Conservation (phyloP, 2,797 vertebrate species). For the Pagetopsis macropterus region DNA sequence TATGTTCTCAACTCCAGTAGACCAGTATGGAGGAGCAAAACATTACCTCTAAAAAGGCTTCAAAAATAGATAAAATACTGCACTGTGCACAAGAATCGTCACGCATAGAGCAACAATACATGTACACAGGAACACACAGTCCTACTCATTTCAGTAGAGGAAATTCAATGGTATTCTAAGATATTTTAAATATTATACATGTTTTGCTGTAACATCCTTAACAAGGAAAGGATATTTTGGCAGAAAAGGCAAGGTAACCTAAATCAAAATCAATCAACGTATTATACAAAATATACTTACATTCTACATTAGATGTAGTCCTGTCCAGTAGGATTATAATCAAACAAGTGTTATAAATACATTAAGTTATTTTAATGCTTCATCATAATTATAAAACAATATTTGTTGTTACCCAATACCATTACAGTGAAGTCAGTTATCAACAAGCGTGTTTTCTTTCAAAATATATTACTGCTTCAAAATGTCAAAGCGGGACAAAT, state of each 20-base stretch:
- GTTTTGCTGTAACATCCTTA: conserved; percentile 2
- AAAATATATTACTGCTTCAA: conserved; percentile 30
- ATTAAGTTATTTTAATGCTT: not conserved
- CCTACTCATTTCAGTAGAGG: not conserved
- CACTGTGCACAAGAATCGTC: not conserved
- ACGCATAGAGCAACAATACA: not conserved
- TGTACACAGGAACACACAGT: not conserved
- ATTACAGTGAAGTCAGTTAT: not conserved
- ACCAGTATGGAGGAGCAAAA: not conserved
- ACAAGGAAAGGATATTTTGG: conserved; percentile 6
- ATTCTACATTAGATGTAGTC: too few relatives aligned
- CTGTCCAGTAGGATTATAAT: too few relatives aligned
- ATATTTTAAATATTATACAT: not conserved
- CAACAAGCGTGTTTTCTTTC: not conserved
- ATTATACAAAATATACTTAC: not conserved
- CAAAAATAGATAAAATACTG: conserved; percentile 7
- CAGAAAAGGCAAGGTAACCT: not conserved
- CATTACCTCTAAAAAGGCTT: not conserved
- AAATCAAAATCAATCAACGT: not conserved
- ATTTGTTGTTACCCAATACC: not conserved
- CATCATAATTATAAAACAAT: not conserved
- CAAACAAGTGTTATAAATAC: not conserved
- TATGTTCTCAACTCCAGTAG: conserved; percentile 34
- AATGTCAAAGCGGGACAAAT: conserved; percentile 67
- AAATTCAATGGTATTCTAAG: not conserved